Base-by-base conservation (phyloP, 2,888 invertebrate genomes). In the Congeria kusceri region DNA sequence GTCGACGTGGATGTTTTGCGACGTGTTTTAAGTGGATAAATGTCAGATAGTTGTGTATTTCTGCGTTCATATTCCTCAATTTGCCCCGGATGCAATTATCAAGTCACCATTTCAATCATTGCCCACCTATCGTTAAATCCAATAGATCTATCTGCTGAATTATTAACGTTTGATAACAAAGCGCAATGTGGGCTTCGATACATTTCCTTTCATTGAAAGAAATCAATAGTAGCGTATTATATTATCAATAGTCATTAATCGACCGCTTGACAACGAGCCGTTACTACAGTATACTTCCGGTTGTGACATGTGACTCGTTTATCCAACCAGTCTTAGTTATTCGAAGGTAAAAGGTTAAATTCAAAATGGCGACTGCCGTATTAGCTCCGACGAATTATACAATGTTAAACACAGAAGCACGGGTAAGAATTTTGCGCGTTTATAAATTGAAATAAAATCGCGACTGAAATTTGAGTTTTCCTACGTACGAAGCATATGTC, bases 321-420 rank as follows among this genome's bases (percentile, higher is more conserved):
- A 32, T n/a, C 83, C 82, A 80, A 78, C 82, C 68, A 71, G 46
- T 61, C 20, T 65, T 32, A 56, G 63, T 47, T 64, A 68, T 66
- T 76, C 20, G 25, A 61, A 73, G 80, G 79, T 74, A 68, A 79
- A 25, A 74, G 77, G 79, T 77, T 68, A 77, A 67, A 66, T 70
- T 62, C 71, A 84, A 86, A 85, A 86, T 86, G 85, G 86, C 86
- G 84, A 81, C 85, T 57, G 85, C 80, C 32, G 78, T 85, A 58
- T 64, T 85, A 61, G 58, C 81, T 32, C 62, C 67, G 13, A 63
- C 70, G 23, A 67, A 77, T 27, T 80, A 83, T 75, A 76, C 72
- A 27, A 77, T 84, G 73, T 79, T 84, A 27, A 84, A 86, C 67
- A 77, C 78, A 46, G 86, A 87, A 44, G 80, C 86, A 25, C 57